These are phyloP conservation scores for Syngnathus scovelli DNA, from an alignment of 2,113 vertebrate genomes.

Conservation along the genomic window DNA sequence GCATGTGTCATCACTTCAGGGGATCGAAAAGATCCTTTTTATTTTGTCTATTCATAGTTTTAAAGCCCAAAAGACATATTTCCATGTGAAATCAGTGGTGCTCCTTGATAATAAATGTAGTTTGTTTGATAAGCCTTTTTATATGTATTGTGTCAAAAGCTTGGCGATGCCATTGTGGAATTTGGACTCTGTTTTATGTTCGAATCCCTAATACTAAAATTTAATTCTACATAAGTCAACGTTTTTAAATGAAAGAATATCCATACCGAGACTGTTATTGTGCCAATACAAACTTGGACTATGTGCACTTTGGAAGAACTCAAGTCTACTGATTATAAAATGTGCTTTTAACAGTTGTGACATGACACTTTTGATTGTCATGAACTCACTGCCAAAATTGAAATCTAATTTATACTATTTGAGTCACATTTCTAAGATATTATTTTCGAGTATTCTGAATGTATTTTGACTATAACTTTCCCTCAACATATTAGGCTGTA, in stretches of 20 bases:
- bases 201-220: slow-evolving; percentile 2
- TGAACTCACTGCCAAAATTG: slow-evolving; percentile 2
- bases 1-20: slow-evolving; percentile 2
- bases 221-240: slow-evolving; percentile 19
- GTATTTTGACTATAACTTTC: too few relatives aligned
- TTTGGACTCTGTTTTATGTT: slow-evolving; percentile 3
- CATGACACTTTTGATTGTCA: slow-evolving; percentile 1
- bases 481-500: too few relatives aligned
- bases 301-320: neutral
- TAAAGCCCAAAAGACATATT: neutral
- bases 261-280: slow-evolving; percentile 18
- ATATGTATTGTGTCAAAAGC: slow-evolving; percentile 10
- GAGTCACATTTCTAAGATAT: neutral
- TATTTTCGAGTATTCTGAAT: neutral
- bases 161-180: neutral
- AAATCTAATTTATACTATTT: neutral
- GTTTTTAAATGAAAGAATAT: slow-evolving; percentile 22
- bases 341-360: slow-evolving; percentile 10
- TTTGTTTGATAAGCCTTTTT: slow-evolving; percentile 2
- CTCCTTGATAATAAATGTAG: neutral
- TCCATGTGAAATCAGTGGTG: neutral
- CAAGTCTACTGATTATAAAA: slow-evolving; percentile 7
- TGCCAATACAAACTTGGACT: slow-evolving; percentile 28
- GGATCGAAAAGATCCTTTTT: neutral
- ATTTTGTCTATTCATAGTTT: neutral